phyloP scores from a whole-genome alignment of 2,797 vertebrate genomes.

The Manis crassicaudata region DNA sequence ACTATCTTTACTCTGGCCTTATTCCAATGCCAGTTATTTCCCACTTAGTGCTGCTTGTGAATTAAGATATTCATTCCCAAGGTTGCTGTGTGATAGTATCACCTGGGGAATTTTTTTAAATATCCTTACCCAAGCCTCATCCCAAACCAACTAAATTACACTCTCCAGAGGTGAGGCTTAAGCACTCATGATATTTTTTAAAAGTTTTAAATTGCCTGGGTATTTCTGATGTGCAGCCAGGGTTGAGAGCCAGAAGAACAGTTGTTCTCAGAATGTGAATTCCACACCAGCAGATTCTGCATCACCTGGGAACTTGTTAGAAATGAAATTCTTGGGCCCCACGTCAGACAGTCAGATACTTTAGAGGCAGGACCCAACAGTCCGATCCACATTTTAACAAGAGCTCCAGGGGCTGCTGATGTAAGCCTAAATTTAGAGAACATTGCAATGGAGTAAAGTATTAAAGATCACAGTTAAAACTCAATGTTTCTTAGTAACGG shows the following conservation, averaged over 20 bases:
- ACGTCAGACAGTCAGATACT: background rate
- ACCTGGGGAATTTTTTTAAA: background rate
- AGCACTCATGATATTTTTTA: background rate
- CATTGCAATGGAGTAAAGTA: background rate
- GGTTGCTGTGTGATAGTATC: background rate
- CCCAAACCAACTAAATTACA: background rate
- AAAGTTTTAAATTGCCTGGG: background rate
- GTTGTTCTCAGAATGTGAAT: background rate
- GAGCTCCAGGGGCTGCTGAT: background rate
- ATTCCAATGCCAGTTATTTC: background rate
- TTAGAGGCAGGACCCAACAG: background rate
- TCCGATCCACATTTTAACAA: conserved; percentile 12
- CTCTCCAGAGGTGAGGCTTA: background rate
- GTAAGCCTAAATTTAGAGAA: background rate
- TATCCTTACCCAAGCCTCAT: background rate
- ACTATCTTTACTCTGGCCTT: background rate
- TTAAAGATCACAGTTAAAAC: background rate
- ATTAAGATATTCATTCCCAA: conserved; percentile 10
- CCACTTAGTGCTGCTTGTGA: background rate
- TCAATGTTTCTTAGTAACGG: background rate
- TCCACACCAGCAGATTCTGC: background rate
- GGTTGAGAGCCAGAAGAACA: background rate
- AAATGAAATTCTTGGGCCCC: background rate
- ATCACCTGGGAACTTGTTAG: background rate
- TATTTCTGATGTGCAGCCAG: background rate